These are phyloP conservation scores for Anniella stebbinsi DNA, from an alignment of 2,797 vertebrate species.

Conservation along the genomic window DNA sequence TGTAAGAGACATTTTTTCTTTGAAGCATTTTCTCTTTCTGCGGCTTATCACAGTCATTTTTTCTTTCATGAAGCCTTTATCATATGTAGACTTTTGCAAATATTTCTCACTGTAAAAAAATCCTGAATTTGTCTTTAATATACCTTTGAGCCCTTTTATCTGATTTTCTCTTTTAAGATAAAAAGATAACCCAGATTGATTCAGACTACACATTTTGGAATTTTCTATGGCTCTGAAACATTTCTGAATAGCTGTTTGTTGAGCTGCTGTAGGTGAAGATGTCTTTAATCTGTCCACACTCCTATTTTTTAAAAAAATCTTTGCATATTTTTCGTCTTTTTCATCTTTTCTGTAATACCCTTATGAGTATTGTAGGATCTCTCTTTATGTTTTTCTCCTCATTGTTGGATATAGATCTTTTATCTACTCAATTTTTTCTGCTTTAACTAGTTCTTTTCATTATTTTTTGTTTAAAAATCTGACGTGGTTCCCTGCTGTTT, in stretches of 20 bases:
- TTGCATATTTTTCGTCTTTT: conserved; percentile 10
- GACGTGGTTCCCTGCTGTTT: background rate
- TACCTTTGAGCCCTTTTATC: conserved; percentile 52
- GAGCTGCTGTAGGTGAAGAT: background rate
- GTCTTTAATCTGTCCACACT: conserved; percentile 5
- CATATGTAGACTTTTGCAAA: conserved; percentile 27
- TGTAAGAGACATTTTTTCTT: background rate
- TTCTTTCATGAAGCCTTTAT: background rate
- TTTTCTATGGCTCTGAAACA: conserved; percentile 1
- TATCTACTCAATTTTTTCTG: conserved; percentile 3
- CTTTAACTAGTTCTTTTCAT: background rate
- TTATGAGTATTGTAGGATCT: conserved; percentile 13
- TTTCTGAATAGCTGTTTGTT: conserved; percentile 32
- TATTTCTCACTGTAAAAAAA: conserved; percentile 53
- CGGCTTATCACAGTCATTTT: conserved; percentile 14
- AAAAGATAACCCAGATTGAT: conserved; percentile 32
- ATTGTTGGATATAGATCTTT: conserved; percentile 24
- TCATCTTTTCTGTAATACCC: conserved; percentile 30
- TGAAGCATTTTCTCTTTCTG: conserved; percentile 27
- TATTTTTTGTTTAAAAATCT: background rate
- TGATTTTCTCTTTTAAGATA: conserved; percentile 39
- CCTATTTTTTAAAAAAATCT: conserved; percentile 31
- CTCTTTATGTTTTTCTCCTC: background rate
- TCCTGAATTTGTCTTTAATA: conserved; percentile 45
- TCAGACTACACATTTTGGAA: conserved; percentile 21